Evolutionary conservation across 1,140 invertebrate genomes (phyloP).

Genomic region (Lasaia peninsularis): DNA sequence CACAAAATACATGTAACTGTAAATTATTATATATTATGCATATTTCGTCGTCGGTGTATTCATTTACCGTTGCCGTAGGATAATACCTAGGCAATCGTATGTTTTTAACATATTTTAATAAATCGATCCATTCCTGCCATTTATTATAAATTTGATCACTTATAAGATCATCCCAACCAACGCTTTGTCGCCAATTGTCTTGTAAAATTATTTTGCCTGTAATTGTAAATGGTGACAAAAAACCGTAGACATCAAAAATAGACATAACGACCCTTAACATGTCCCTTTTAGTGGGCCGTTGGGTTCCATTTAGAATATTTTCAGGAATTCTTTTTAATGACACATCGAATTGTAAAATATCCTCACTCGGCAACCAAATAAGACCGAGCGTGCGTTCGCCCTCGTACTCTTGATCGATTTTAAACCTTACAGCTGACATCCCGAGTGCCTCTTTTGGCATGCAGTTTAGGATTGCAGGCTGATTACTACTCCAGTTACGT

Average conservation of each 20-base stretch:
- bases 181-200: conserved; percentile 41
- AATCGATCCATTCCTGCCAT: conserved; percentile 24
- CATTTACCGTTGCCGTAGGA: too few species aligned
- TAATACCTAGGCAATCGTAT: conserved; percentile 22
- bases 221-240: conserved; percentile 42
- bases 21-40: conserved; percentile 3
- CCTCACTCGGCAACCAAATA: conserved; percentile 28
- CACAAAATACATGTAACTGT: conserved; percentile 35
- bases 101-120: conserved; percentile 15
- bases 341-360: conserved; percentile 24
- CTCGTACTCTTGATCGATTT: conserved; percentile 17
- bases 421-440: conserved; percentile 15
- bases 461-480: conserved; percentile 12
- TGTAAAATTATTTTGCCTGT: conserved; percentile 45
- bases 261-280: conserved; percentile 34
- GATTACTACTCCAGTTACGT: conserved; percentile 28
- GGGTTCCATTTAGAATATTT: conserved; percentile 22
- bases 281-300: conserved; percentile 28
- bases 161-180: conserved; percentile 50
- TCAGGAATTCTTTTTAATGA: conserved; percentile 26
- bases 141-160: conserved; percentile 12
- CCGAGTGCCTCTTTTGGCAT: conserved; percentile 21
- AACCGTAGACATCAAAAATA: conserved; percentile 58
- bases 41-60: too few species aligned
- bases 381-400: conserved; percentile 28